Conservation (phyloP, 1,140 invertebrate species). For the Cylas formicarius region DNA sequence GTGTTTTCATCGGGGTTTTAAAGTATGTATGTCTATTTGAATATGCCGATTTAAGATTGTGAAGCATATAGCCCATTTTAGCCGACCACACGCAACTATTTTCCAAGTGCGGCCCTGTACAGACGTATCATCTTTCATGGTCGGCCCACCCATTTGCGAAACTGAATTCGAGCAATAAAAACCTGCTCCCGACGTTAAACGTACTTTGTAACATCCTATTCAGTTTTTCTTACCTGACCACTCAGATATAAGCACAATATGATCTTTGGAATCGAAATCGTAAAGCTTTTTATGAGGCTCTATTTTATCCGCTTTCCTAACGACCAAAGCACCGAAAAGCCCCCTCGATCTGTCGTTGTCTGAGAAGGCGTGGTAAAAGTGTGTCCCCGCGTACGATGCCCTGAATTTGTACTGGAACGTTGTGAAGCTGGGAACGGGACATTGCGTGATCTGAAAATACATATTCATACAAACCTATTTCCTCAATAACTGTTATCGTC, state of each 20-base stretch:
- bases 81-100: no score
- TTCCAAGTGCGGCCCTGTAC: no score
- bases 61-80: no score
- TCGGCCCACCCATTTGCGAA: no score
- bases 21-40: no score
- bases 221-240: conserved; percentile 44
- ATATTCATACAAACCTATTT: conserved; percentile 1
- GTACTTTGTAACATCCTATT: background rate
- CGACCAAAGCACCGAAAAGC: conserved; percentile 70
- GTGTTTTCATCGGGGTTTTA: no score
- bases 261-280: conserved; percentile 69
- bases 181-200: background rate
- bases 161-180: no score
- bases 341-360: conserved; percentile 69
- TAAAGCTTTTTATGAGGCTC: conserved; percentile 63
- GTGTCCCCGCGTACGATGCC: conserved; percentile 61
- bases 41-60: no score
- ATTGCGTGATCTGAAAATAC: conserved; percentile 54
- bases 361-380: conserved; percentile 69
- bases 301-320: conserved; percentile 60
- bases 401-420: conserved; percentile 77
- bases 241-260: conserved; percentile 68
- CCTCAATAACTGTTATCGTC: background rate
- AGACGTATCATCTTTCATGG: no score
- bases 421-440: conserved; percentile 71